A percentile compares a stretch with the other conserved stretches of the same genome.
Evolutionary conservation across 2,888 invertebrate genomes (phyloP).

Genomic region (Caenorhabditis sp.): DNA sequence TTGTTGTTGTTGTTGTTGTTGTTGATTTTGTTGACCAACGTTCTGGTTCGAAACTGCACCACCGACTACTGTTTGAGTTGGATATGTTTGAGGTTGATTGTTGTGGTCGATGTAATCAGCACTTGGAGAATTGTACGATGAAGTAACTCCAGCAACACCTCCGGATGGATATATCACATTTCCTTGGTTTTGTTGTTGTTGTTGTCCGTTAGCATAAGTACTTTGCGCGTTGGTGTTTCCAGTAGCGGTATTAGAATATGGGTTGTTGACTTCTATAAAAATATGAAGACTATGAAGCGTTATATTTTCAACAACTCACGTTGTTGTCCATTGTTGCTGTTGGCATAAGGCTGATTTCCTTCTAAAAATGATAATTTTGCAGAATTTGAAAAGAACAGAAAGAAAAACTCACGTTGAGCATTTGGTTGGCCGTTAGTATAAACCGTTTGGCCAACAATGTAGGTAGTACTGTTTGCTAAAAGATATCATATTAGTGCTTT

Average conservation of each 20-base stretch:
- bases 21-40: constrained; percentile 22
- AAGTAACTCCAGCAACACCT: constrained; percentile 14
- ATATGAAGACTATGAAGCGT: too few relatives aligned
- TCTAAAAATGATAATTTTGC: too few relatives aligned
- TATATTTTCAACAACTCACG: neutral
- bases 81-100: constrained; percentile 35
- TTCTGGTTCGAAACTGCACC: constrained; percentile 23
- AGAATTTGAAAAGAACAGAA: too few relatives aligned
- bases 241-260: neutral
- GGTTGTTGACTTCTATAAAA: neutral
- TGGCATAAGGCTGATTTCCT: too few relatives aligned
- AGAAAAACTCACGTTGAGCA: too few relatives aligned
- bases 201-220: too few relatives aligned
- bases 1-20: neutral
- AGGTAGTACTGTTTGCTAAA: too few relatives aligned
- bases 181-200: constrained; percentile 23
- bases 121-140: constrained; percentile 30
- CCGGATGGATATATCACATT: constrained; percentile 25
- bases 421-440: too few relatives aligned
- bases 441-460: too few relatives aligned
- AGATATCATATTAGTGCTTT: too few relatives aligned
- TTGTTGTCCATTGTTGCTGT: neutral
- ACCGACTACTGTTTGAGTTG: constrained; percentile 25
- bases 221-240: neutral
- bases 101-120: constrained; percentile 23